A percentile compares a stretch with the other conserved stretches of the same genome.
These are phyloP conservation scores for Enteromius unitaeniatus DNA, from an alignment of 2,797 vertebrate genomes.

Conservation along the genomic window DNA sequence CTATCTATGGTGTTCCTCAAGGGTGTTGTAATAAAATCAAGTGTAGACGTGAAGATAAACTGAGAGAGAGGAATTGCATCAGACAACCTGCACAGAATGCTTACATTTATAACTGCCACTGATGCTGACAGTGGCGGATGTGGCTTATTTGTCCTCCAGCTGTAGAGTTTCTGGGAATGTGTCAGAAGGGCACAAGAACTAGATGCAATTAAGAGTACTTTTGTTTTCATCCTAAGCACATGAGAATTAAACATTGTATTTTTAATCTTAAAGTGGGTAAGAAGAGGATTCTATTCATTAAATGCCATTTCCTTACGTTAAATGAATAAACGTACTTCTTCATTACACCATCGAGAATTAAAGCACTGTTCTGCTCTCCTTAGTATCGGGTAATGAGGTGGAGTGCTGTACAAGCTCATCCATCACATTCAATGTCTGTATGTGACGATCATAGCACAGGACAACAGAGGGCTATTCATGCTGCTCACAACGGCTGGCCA, in stretches of 20 bases:
- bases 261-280: slow-evolving; percentile 66
- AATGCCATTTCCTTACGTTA: slow-evolving; percentile 47
- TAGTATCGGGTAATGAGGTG: slow-evolving; percentile 58
- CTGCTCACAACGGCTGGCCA: slow-evolving; percentile 61
- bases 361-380: slow-evolving; percentile 45
- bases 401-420: slow-evolving; percentile 63
- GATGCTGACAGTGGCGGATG: slow-evolving; percentile 17
- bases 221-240: slow-evolving; percentile 68
- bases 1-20: slow-evolving; percentile 11
- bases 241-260: slow-evolving; percentile 70
- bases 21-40: slow-evolving; percentile 22
- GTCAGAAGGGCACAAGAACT: slow-evolving; percentile 51
- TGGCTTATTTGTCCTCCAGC: slow-evolving; percentile 56
- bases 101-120: slow-evolving; percentile 44
- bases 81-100: slow-evolving; percentile 34
- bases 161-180: slow-evolving; percentile 59
- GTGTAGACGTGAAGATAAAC: slow-evolving; percentile 15
- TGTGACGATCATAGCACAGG: slow-evolving; percentile 68
- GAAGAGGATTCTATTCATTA: slow-evolving; percentile 58
- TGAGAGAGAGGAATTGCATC: slow-evolving; percentile 8
- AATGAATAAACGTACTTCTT: slow-evolving; percentile 11
- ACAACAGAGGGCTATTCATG: slow-evolving; percentile 63
- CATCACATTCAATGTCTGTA: slow-evolving; percentile 71
- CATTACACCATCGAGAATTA: slow-evolving; percentile 26
- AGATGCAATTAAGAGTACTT: slow-evolving; percentile 67